Evolutionary conservation across 2,113 vertebrate genomes (phyloP), one percentile per base, ranked within the genome.

Genomic region (Eudyptes chrysolophus): DNA sequence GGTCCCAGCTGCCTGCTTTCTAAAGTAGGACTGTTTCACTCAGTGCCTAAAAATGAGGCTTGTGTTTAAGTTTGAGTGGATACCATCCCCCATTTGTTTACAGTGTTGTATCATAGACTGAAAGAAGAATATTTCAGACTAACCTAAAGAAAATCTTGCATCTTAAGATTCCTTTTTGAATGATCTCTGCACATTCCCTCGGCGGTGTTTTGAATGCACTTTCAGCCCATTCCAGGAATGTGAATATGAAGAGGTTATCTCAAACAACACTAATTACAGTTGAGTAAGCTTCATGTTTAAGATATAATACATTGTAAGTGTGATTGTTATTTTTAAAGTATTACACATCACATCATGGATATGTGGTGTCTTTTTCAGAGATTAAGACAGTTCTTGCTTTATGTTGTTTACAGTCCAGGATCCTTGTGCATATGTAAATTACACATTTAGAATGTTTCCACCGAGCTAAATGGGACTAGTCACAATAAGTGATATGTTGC

Each of bases 161-260:
- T 96, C 97, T 97, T 96, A 97, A 97, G 96, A 96, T 96, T 97
- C 95, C 94, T 97, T 97, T 97, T 96, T 96, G 95, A 97, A 77
- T 97, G 97, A 97, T 95, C 96, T 97, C 96, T 96, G 96, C 96
- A 97, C 95, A 95, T 97, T 97, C 89, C 94, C 95, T 93, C 96
- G 95, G 94, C 94, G 93, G 96, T 96, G 96, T 96, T 95, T 97
- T 96, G 95, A 94, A 96, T 97, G 96, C 93, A 96, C 95, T 96
- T 94, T 96, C 95, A 97, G 95, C 96, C 94, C 96, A 48, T 97
- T 95, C 96, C 94, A 96, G 95, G 93, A 97, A 95, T 97, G 96
- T 96, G 95, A 97, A 97, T 96, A 94, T 97, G 95, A 96, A 97
- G 96, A 97, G 88, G 94, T 97, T 96, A 96, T 97, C 97, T 97